phyloP scores from a whole-genome alignment of 2,113 vertebrate genomes.

The Siphamia tubifer region DNA sequence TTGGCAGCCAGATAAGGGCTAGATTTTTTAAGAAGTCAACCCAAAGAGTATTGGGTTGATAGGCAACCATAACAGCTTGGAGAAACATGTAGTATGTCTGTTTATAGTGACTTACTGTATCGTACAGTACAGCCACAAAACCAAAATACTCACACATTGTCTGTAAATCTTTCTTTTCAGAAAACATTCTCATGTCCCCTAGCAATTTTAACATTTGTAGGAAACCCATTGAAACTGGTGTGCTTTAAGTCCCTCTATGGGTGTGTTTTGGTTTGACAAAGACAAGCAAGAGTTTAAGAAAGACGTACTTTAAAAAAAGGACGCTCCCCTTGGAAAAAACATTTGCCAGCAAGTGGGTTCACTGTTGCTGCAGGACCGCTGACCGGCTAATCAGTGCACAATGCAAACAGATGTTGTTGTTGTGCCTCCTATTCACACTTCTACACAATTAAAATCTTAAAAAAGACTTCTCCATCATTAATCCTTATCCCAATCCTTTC shows the following conservation, averaged over 20 bases:
- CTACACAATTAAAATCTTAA: slow-evolving; percentile 71
- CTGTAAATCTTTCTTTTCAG: slow-evolving; percentile 14
- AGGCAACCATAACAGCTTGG: slow-evolving; percentile 15
- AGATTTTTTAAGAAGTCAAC: slow-evolving; percentile 42
- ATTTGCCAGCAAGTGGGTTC: slow-evolving; percentile 66
- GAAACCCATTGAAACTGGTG: slow-evolving; percentile 22
- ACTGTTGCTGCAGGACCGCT: slow-evolving; percentile 65
- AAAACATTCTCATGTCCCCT: slow-evolving; percentile 27
- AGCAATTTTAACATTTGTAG: slow-evolving; percentile 37
- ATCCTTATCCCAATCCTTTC: slow-evolving; percentile 73
- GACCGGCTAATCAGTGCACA: slow-evolving; percentile 76
- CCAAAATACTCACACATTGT: slow-evolving; percentile 20
- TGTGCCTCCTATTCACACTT: slow-evolving; percentile 65
- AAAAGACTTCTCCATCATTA: slow-evolving; percentile 72
- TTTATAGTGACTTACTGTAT: background rate
- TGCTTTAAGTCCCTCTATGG: slow-evolving; percentile 58
- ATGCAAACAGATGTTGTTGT: slow-evolving; percentile 71
- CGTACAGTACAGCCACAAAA: background rate
- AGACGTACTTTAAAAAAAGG: slow-evolving; percentile 58
- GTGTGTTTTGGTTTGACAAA: slow-evolving; percentile 53
- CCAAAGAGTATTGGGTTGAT: slow-evolving; percentile 11
- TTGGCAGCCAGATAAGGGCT: slow-evolving; percentile 29
- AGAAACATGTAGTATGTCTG: slow-evolving; percentile 13
- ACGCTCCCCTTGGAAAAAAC: slow-evolving; percentile 42
- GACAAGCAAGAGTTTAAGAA: slow-evolving; percentile 54